Evolutionary conservation across 2,113 vertebrate species (phyloP), one percentile per base, ranked within the genome.

Genomic region (Pangasianodon gigas): DNA sequence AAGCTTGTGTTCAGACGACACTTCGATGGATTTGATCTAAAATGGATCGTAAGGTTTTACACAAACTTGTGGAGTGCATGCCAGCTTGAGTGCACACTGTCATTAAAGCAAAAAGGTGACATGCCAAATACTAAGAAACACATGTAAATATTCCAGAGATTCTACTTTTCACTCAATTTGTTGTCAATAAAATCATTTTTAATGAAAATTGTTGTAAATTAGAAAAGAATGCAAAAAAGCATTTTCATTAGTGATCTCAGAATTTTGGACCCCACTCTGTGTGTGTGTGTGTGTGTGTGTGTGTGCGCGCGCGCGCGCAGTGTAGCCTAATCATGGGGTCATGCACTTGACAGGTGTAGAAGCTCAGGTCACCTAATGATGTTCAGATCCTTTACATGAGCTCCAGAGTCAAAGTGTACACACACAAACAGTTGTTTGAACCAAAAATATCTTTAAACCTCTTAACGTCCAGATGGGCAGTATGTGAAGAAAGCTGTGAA

Each of bases 401-500:
- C 51, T 81, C 29, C 48, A 13, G 24, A 51, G 75, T 80, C 26
- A 32, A n/a, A n/a, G 46, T 82, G 81, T 52, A 52, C 51, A 52
- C 77, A 77, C 2, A 62, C 56, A 88, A 54, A 65, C 91, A 90
- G 89, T 81, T 91, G 87, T 89, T 56, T 10, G 29, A 48, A 88
- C 86, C 48, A 41, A 56, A 90, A 91, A 86, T 88, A 88, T 52
- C 91, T 62, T 14, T 83, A 67, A 91, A 89, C 65, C 81, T 58
- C 46, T 48, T 88, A 7, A 80, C 1, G 14, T 67, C 62, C 80
- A 86, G 87, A 56, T 85, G 41, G 91, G 46, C 85, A 74, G 41
- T 87, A 32, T 89, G 51, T 88, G 65, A 88, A 77, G 81, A 84
- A 86, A 88, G 60, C 74, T 91, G 67, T 86, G 89, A 90, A 91